Base-by-base conservation (phyloP, 2,797 vertebrate species). In the Catharus ustulatus region DNA sequence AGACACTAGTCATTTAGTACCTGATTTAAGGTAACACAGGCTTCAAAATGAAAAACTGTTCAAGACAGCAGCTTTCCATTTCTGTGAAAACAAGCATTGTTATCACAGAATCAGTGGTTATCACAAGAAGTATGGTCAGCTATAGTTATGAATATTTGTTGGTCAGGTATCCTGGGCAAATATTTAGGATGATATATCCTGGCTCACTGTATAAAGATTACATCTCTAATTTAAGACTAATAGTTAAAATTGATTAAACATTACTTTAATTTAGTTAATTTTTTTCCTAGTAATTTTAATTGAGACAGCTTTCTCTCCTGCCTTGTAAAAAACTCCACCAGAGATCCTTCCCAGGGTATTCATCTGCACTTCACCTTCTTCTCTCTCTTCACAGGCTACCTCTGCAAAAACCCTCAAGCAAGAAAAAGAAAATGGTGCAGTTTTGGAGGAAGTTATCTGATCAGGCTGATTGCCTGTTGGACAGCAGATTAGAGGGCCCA, bases 1-100 rank as follows among this genome's bases (percentile, higher is more conserved):
- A 90, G 71, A 73, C 42, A 58, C 42, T 48, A 82, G 30, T 76
- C 55, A 89, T 91, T 94, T 93, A 95, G 69, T 86, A 88, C 52
- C 52, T 36, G 55, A 93, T 88, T 86, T 94, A 93, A 93, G 80
- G 62, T 57, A 93, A 79, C 52, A 48, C 5, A 49, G 46, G 29
- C 29, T 87, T 81, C 83, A 87, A 77, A 95, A 89, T 71, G 23
- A 93, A 89, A 87, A 93, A 46, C 18, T 67, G 29, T 49, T 86
- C 11, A 84, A 80, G 64, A 59, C 6, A 77, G 26, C 52, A 83
- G 20, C 13, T 85, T 81, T 84, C 76, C 12, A 59, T 49, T 88
- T 93, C 63, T 61, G 6, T 81, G 87, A 52, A 92, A 94, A 79
- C 32, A 38, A 89, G 7, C 15, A 49, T 8, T 40, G 15, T 64